Conservation (phyloP, 2,888 invertebrate species). For the Microplitis deprimator region DNA sequence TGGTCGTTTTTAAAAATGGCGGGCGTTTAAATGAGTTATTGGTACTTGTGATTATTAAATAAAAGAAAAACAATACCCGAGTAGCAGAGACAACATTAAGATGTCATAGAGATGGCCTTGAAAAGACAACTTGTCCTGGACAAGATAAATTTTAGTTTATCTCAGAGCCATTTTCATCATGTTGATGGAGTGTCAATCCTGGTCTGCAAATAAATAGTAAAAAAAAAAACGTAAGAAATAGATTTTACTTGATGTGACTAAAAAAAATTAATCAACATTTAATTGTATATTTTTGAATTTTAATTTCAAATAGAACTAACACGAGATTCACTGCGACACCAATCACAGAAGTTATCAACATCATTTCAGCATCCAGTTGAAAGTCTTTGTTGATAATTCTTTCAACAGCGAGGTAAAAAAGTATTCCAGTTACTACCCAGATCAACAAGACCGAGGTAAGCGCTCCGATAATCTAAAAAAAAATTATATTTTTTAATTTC, state of each 20-base stretch:
- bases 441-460: slow-evolving; percentile 95
- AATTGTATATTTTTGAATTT: neutral
- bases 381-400: slow-evolving; percentile 86
- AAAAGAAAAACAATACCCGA: neutral
- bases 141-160: too few relatives aligned
- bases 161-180: slow-evolving; percentile 68
- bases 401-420: slow-evolving; percentile 93
- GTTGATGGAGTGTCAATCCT: slow-evolving; percentile 92
- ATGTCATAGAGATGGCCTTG: too few relatives aligned
- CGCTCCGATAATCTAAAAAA: slow-evolving; percentile 89
- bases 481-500: slow-evolving; percentile 9
- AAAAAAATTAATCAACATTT: neutral
- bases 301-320: slow-evolving; percentile 77
- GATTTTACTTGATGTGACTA: neutral
- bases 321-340: slow-evolving; percentile 95
- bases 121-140: too few relatives aligned
- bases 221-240: slow-evolving; percentile 7
- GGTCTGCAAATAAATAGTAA: slow-evolving; percentile 77
- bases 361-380: slow-evolving; percentile 88
- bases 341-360: slow-evolving; percentile 93
- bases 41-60: neutral
- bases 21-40: neutral
- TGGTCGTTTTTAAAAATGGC: neutral
- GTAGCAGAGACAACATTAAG: too few relatives aligned
- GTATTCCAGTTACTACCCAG: slow-evolving; percentile 97